Evolutionary conservation across 2,113 vertebrate species (phyloP).

Genomic region (Vireo altiloquus): DNA sequence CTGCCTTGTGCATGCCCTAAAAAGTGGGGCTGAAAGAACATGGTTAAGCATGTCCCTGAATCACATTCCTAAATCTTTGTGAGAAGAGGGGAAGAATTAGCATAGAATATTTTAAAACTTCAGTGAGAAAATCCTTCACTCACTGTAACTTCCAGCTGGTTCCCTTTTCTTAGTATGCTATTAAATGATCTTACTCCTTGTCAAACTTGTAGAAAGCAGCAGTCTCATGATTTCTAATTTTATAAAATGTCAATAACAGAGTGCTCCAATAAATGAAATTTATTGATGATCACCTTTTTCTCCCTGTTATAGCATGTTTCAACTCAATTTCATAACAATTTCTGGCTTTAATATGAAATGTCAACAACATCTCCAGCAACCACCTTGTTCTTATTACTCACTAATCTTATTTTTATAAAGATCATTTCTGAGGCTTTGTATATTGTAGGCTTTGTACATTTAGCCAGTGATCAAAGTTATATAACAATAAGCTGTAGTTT

Average conservation of each 20-base stretch:
- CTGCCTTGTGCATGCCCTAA: not conserved
- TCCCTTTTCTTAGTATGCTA: not conserved
- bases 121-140: not conserved
- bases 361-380: not conserved
- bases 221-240: not conserved
- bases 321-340: not conserved
- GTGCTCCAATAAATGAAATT: not conserved
- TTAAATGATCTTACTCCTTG: not conserved
- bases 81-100: not conserved
- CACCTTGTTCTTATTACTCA: not conserved
- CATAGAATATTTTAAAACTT: not conserved
- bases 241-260: not conserved
- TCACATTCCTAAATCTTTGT: not conserved
- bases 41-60: not conserved
- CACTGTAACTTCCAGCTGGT: not conserved
- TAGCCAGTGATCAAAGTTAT: not conserved
- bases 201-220: not conserved
- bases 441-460: not conserved
- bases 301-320: not conserved
- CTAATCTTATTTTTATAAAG: not conserved
- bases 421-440: not conserved
- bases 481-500: not conserved
- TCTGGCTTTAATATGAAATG: slow-evolving; percentile 26
- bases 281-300: not conserved
- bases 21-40: fast-evolving